A percentile compares a stretch with the other conserved stretches of the same genome.
phyloP scores from a whole-genome alignment of 2,113 vertebrate genomes.

The Psephotus haematonotus region DNA sequence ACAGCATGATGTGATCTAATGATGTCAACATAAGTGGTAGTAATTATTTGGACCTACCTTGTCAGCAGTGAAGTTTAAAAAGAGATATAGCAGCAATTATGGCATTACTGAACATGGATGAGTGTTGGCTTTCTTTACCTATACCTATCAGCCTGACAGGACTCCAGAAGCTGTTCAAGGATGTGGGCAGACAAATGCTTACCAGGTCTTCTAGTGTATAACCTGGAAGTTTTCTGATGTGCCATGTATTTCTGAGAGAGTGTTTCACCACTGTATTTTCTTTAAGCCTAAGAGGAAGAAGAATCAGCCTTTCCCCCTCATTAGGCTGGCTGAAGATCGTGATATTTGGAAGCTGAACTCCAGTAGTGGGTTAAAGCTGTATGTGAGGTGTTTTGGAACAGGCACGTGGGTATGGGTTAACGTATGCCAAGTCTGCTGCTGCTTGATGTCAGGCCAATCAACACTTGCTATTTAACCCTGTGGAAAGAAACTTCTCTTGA shows the following conservation, averaged over 20 bases:
- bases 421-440: not conserved
- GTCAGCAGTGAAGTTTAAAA: not conserved
- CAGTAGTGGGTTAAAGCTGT: not conserved
- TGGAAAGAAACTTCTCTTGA: not conserved
- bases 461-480: not conserved
- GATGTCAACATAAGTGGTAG: not conserved
- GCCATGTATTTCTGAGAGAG: not conserved
- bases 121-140: not conserved
- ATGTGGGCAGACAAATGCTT: not conserved
- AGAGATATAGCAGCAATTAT: not conserved
- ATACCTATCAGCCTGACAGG: not conserved
- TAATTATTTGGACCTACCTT: not conserved
- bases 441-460: not conserved
- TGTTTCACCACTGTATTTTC: not conserved
- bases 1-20: not conserved
- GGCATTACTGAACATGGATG: not conserved
- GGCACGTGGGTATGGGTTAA: not conserved
- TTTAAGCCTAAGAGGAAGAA: not conserved
- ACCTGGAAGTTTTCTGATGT: not conserved
- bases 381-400: not conserved
- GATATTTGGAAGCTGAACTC: not conserved
- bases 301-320: not conserved
- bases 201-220: not conserved
- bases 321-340: not conserved
- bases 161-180: not conserved